Conservation (phyloP, 1,140 invertebrate genomes). For the Oscheius sp. region DNA sequence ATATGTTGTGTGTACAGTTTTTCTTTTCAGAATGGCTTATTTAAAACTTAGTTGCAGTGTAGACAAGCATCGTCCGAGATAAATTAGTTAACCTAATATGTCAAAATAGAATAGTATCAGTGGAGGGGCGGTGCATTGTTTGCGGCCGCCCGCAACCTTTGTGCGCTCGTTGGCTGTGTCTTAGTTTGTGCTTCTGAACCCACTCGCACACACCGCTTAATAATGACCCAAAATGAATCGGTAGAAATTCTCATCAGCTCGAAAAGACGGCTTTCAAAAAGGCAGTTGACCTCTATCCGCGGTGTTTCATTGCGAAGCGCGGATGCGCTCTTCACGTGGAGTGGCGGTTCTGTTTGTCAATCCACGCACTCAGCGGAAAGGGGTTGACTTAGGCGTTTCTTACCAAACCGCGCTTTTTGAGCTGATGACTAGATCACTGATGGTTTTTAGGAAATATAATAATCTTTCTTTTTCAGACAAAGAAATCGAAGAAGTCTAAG, state of each 20-base stretch:
- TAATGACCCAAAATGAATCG: background rate
- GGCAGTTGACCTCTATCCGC: background rate
- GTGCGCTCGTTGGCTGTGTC: background rate
- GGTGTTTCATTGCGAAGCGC: background rate
- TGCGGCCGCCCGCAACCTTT: background rate
- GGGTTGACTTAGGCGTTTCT: background rate
- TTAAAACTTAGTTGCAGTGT: background rate
- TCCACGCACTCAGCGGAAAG: background rate
- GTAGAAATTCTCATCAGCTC: background rate
- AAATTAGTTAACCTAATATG: background rate
- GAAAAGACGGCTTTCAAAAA: background rate
- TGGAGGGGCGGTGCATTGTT: background rate
- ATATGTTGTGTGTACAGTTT: no score
- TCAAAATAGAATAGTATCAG: background rate
- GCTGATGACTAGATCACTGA: background rate
- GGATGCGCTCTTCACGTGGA: background rate
- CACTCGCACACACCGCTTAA: background rate
- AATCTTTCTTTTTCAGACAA: background rate
- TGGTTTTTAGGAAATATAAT: background rate
- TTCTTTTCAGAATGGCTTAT: no score
- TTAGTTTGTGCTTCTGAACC: background rate
- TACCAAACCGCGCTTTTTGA: no score
- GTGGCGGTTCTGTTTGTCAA: background rate
- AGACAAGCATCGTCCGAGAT: background rate
- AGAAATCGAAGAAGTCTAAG: background rate